Evolutionary conservation across 37 sponge, comb jelly and placozoan species (phyloP).

Genomic region (Haliclona indistincta): DNA sequence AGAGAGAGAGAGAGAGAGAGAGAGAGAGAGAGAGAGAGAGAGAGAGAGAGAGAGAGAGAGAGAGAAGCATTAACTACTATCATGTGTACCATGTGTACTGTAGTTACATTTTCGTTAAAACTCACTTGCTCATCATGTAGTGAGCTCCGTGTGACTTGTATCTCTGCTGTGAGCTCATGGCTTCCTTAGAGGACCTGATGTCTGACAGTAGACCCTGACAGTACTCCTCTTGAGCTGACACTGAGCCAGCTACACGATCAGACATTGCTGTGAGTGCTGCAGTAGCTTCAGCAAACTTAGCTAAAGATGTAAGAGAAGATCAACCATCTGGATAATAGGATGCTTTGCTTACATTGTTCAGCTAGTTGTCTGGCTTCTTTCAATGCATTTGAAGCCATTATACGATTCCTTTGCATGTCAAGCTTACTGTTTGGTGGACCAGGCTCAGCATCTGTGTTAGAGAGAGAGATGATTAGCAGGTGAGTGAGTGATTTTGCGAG

Average conservation of each 20-base stretch:
- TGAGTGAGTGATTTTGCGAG: too few relatives aligned
- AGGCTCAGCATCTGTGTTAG: slow-evolving; percentile 26
- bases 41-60: too few relatives aligned
- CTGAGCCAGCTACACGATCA: slow-evolving; percentile 14
- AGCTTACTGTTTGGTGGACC: slow-evolving; percentile 42
- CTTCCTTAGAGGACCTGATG: slow-evolving; percentile 44
- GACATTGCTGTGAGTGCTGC: slow-evolving; percentile 21
- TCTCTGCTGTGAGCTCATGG: slow-evolving; percentile 17
- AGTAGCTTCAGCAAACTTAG: slow-evolving; percentile 29
- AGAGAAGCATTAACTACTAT: too few relatives aligned
- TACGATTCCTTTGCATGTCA: slow-evolving; percentile 73
- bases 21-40: too few relatives aligned
- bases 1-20: background rate
- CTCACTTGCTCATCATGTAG: slow-evolving; percentile 50
- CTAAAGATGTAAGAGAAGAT: slow-evolving; percentile 4
- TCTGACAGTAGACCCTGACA: slow-evolving; percentile 53
- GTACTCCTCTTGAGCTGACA: slow-evolving; percentile 3
- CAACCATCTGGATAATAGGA: background rate
- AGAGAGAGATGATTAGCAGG: background rate
- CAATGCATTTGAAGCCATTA: slow-evolving; percentile 55
- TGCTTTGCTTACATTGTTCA: slow-evolving; percentile 31
- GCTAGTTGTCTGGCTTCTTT: slow-evolving; percentile 75
- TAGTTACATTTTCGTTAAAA: too few relatives aligned
- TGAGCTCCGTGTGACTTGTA: slow-evolving; percentile 44
- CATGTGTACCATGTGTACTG: too few relatives aligned